A percentile compares a stretch with the other conserved stretches of the same genome.
Conservation (phyloP, 1,140 invertebrate genomes). For the Magallana gigas region DNA sequence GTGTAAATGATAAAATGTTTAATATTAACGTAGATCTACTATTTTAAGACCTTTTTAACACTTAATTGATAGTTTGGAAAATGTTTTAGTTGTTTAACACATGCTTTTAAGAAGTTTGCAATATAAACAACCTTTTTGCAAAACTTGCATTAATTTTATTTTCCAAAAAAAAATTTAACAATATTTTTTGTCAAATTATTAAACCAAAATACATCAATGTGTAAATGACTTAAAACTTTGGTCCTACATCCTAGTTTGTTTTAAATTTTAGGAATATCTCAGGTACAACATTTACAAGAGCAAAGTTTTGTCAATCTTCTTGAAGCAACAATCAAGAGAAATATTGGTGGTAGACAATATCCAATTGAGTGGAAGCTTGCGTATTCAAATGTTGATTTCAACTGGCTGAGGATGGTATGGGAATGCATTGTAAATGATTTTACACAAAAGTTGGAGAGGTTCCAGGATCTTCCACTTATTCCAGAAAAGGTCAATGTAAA, state of each 20-base stretch:
- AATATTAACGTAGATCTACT: too few relatives aligned
- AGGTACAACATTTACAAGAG: background rate
- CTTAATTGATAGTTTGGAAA: too few relatives aligned
- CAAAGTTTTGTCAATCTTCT: background rate
- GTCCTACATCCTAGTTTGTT: background rate
- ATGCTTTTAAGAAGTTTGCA: too few relatives aligned
- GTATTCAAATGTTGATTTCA: background rate
- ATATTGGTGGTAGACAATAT: background rate
- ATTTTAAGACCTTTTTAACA: too few relatives aligned
- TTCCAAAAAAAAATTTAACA: background rate
- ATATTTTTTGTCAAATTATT: background rate
- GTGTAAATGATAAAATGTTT: too few relatives aligned
- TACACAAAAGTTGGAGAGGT: background rate
- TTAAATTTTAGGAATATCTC: background rate
- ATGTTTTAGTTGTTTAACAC: too few relatives aligned
- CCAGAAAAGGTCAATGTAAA: background rate
- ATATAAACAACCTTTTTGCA: too few relatives aligned
- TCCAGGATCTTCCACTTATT: background rate
- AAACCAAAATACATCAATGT: background rate
- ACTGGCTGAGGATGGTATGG: background rate
- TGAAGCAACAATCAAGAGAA: background rate
- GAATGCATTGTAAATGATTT: background rate
- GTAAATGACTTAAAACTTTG: too few relatives aligned
- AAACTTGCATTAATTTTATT: background rate
- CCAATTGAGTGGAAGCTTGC: background rate